Evolutionary conservation across 2,797 vertebrate species (phyloP).

Genomic region (Hafferia zeledoni): DNA sequence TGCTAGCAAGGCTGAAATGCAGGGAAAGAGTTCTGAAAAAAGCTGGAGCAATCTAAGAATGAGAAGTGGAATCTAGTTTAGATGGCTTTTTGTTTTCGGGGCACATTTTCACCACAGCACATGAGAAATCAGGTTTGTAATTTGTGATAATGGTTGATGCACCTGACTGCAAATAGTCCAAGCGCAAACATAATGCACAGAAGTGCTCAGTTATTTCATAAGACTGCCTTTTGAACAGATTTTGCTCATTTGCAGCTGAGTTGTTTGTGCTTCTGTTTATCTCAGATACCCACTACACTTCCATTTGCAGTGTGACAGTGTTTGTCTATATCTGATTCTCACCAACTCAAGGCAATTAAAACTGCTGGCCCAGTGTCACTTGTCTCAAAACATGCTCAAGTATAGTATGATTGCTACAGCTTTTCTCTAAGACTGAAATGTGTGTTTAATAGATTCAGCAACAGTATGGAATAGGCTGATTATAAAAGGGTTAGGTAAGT

Average conservation of each 20-base stretch:
- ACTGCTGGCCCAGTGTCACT: slow-evolving; percentile 45
- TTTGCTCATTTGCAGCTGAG: slow-evolving; percentile 63
- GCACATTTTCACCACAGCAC: neutral
- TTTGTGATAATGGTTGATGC: neutral
- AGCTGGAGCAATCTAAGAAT: neutral
- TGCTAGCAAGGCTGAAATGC: neutral
- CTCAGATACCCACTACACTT: slow-evolving; percentile 48
- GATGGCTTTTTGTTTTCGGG: neutral
- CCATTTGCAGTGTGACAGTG: slow-evolving; percentile 57
- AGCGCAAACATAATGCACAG: neutral
- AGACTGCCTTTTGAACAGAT: slow-evolving; percentile 40
- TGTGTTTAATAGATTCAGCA: neutral
- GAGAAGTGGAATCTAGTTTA: neutral
- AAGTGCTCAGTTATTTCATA: slow-evolving; percentile 42
- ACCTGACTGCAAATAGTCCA: neutral
- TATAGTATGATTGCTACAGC: neutral
- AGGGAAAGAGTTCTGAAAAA: neutral
- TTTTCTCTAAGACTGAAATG: neutral
- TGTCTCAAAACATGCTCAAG: slow-evolving; percentile 36
- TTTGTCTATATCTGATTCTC: slow-evolving; percentile 58
- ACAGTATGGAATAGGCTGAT: neutral
- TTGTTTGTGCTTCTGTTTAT: slow-evolving; percentile 63
- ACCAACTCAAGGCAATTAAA: slow-evolving; percentile 62
- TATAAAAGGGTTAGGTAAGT: neutral
- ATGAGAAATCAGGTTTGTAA: neutral